Evolutionary conservation across 2,113 vertebrate genomes (phyloP), one percentile per base, ranked within the genome.

Genomic region (Mola mola): DNA sequence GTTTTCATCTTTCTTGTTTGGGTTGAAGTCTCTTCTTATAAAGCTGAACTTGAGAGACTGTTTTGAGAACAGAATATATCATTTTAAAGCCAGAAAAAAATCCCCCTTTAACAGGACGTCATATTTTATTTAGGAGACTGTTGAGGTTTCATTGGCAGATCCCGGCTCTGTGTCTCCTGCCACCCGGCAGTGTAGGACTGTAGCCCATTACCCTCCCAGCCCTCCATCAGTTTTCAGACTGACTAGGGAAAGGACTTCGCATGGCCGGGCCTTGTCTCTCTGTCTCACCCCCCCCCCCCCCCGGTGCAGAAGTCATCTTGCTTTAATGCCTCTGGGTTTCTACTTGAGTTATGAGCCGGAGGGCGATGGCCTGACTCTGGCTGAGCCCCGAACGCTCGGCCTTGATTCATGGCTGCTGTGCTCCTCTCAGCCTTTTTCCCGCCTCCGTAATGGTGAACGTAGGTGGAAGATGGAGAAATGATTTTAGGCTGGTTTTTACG

Each of bases 331-430:
- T 13, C 15, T 26, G 55, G 42, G 40, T 81, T 78, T 74, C 50
- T 60, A 38, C 16, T 62, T 10, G 42, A 72, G 65, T 86, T 82
- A 68, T 53, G 73, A 68, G 69, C 49, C 40, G 6, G 38, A 42
- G 63, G 82, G 79, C 52, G 47, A 67, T 47, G 52, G 57, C 48
- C 47, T 0, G 50, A 37, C 47, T 46, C 42, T 33, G 19, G n/a
- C 46, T 20, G 60, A 75, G 61, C 56, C 49, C 44, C 65, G 1
- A 57, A 64, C 49, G 1, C 73, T 48, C 43, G 10, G 43, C 37
- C 5, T 16, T 86, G 83, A 84, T 84, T 81, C 76, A 84, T 61
- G 16, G 65, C 40, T n/a, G 10, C 75, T 42, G 33, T 36, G 3
- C 51, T 26, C 43, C 53, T 34, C 55, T 15, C 65, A 17, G 57